Base-by-base conservation (phyloP, 2,113 vertebrate genomes). In the Motacilla alba region DNA sequence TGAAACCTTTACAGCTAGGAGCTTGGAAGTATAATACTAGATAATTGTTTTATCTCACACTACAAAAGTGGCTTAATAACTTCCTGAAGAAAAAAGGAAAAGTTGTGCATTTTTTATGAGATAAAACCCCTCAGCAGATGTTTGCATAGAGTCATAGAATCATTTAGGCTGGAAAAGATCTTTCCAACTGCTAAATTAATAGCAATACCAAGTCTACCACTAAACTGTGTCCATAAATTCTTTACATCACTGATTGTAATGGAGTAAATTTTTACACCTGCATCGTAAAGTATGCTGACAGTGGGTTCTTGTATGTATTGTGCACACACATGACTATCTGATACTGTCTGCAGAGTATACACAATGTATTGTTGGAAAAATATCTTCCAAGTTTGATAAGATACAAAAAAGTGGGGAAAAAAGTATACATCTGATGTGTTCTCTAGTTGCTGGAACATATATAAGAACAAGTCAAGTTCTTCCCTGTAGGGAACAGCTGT, bases 351-450 rank as follows among this genome's bases (percentile, higher is more conserved):
- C 46, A 83, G 56, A 59, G 69, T 83, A 26, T 12, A 26, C 11
- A 30, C 10, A 35, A 12, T 66, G 15, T 7, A 15, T 15, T 52
- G 13, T 50, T 62, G 49, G 20, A 70, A 80, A 76, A 33, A 10
- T 80, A 33, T 26, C 24, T 83, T 90, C 7, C 23, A 81, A 60
- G 20, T 86, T 92, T 81, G 64, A n/a, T 83, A 56, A 69, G 22
- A 37, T 2, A 3, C 5, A 30, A 27, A 76, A 60, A 43, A 76
- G 5, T 7, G 33, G 23, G 3, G 0, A 0, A 3, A 11, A 22
- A 24, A 16, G 20, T 6, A 16, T 18, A 53, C 30, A 31, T 56
- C 35, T 39, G 33, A 63, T 26, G 4, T 74, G 11, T 88, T 86
- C 60, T 88, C 6, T 28, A 52, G 52, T 63, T 93, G 43, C 44